Evolutionary conservation across 30 jellyfish, hydroid and myxozoan genomes (phyloP), one percentile per base, ranked within the genome.

Genomic region (Mastigias papua): DNA sequence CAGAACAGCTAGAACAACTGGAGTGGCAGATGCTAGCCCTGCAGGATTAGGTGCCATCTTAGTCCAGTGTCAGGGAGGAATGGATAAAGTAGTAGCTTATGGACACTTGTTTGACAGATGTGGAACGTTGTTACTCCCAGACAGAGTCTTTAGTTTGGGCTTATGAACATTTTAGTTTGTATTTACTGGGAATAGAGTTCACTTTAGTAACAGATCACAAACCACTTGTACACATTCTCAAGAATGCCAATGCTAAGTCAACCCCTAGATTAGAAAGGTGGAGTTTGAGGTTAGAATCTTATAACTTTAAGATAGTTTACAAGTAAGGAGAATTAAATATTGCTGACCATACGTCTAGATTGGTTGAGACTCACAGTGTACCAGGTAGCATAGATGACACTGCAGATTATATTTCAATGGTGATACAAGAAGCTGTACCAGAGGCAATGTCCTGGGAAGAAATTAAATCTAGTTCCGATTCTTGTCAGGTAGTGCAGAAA

Each of bases 51-150:
- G 23, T 68, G 82, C 31, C n/a, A 30, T 57, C 29, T 79, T 9
- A 35, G 42, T 9, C 82, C 62, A 79, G 26, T 19, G 23, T n/a
- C 76, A 16, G 28, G 11, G 54, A 3, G 54, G 54, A 37, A 37
- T 37, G 54, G 50, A 32, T 31, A 73, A 58, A 2, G 50, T 84
- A 16, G 73, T 84, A 2, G 88, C 94, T 1, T 71, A 70, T 73
- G 81, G 89, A 4, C 16, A 35, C 35, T 31, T 23, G 71, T 6
- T 37, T 72, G 27, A 6, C 81, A 30, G 71, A 34, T 27, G 89
- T 73, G 23, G 94, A 84, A 49, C 80, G 22, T 27, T 67, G 94
- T 33, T 71, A 84, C 82, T 69, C 81, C 28, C 95, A 86, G 33
- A 82, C 77, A 5, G 92, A 82, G 23, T 17, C 37, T 33, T 3